Base-by-base conservation (phyloP, 1,140 invertebrate genomes). In the Lepidurus packardi region DNA sequence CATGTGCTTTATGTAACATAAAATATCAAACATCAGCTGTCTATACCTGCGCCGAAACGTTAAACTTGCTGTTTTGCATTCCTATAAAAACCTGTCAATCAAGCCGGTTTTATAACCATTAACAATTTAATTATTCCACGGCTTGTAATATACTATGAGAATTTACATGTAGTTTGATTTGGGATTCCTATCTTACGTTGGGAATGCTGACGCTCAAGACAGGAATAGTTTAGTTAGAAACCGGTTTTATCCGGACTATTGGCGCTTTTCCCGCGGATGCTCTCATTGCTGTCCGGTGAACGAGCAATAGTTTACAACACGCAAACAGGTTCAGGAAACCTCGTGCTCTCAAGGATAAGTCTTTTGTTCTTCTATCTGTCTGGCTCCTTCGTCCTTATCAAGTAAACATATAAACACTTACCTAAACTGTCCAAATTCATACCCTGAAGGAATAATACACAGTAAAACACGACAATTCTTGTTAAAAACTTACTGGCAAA, bases 211-310 rank as follows among this genome's bases (percentile, higher is more conserved):
- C 53, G 53, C 53, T 65, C 16, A 21, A 65, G 53, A 65, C 53
- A 65, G 13, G 53, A 65, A 65, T 65, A 65, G 53, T 65, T 65
- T 21, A 16, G 53, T 65, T n/a, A 65, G 16, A 9, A 4, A 65
- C 53, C 53, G 53, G 53, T 65, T 65, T 65, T 65, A 21, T 65
- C 53, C 53, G 53, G 53, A 65, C 21, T 65, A 65, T 65, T 65
- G 53, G 53, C 53, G 21, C 53, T 65, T 65, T 65, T 65, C 53
- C 53, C 53, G 45, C 45, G 10, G 10, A 47, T 47, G 21, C 53
- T 65, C 34, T 65, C 16, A n/a, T 65, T 65, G 53, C 53, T 65
- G 21, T 65, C 53, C 53, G 34, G 53, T 65, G 53, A 65, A 65
- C 16, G n/a, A 65, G 53, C 53, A 65, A 65, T 65, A 65, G 16